Evolutionary conservation across 2,797 vertebrate genomes (phyloP), one percentile per base, ranked within the genome.

Genomic region (Salarias fasciatus): DNA sequence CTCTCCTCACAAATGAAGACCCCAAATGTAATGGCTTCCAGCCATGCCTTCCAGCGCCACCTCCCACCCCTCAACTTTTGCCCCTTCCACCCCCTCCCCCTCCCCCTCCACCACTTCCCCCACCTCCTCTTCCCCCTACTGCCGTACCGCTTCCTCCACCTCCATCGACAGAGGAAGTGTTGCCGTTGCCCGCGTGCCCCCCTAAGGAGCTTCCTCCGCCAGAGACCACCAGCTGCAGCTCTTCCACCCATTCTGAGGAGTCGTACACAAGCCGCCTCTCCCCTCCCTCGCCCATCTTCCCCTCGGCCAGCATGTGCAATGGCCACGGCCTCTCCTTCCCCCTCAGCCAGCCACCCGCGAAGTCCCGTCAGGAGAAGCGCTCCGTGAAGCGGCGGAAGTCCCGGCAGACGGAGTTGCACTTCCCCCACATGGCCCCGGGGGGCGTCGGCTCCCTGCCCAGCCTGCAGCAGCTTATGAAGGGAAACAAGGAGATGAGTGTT

Each of bases 381-480:
- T 94, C 95, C 46, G 69, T 93, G 57, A 99, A 98, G 72, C 90
- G 96, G 12, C 93, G 94, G 28, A 92, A 92, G 29, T 96, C 95
- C 0, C 95, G 95, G 46, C 86, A 91, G 70, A 70, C 69, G 0
- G 92, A 94, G 61, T 94, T 95, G 92, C 85, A 77, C 52, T 89
- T 92, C 64, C 61, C 86, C 0, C 43, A 80, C 29, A 48, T 88
- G 92, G 73, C 92, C 79, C 83, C 69, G 84, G 63, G 66, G 80
- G 61, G 92, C 88, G 0, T 84, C 0, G 90, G 88, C 8, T 93
- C 95, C 33, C 91, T 98, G 91, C 93, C 96, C 47, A 94, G 93
- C 61, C 92, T 99, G 85, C 95, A 96, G 74, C 94, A 97, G 76
- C 94, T 99, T 56, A 97, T 98, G 85, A 97, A 95, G 93, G 95